phyloP scores from a whole-genome alignment of 2,797 vertebrate genomes.

The Anguilla megastoma region DNA sequence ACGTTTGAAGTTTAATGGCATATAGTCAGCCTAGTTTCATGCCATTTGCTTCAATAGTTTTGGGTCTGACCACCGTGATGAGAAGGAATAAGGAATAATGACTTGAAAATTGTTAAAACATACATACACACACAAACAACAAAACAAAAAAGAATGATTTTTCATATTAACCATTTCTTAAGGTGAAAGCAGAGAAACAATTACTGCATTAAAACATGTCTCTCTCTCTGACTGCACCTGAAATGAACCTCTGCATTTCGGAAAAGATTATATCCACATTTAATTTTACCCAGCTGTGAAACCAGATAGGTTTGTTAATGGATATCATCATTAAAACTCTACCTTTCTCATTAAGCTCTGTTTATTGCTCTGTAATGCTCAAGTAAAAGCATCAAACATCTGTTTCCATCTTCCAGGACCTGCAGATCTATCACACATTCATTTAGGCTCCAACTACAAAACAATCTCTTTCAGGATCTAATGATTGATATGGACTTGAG shows the following conservation, averaged over 20 bases:
- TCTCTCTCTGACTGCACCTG: not conserved
- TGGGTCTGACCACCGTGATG: not conserved
- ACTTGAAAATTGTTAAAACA: slow-evolving; percentile 2
- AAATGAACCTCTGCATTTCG: not conserved
- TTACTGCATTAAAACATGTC: not conserved
- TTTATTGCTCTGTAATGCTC: not conserved
- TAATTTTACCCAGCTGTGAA: not conserved
- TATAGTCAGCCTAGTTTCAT: not conserved
- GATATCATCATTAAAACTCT: not conserved
- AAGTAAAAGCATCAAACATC: not conserved
- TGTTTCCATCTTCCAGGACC: not conserved
- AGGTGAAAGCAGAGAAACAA: not conserved
- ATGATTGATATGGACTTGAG: not conserved
- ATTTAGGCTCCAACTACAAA: not conserved
- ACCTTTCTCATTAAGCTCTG: not conserved
- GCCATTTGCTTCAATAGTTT: not conserved
- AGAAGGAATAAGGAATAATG: not conserved
- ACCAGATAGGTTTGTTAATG: not conserved
- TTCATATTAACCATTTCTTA: not conserved
- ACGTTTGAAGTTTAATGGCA: not conserved
- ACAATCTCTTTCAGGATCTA: not conserved
- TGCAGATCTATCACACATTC: not conserved
- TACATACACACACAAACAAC: slow-evolving; percentile 35
- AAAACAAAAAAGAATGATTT: not conserved
- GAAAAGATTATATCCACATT: not conserved